Evolutionary conservation across 1,140 invertebrate species (phyloP), one percentile per base, ranked within the genome.

Genomic region (Penaeus chinensis): DNA sequence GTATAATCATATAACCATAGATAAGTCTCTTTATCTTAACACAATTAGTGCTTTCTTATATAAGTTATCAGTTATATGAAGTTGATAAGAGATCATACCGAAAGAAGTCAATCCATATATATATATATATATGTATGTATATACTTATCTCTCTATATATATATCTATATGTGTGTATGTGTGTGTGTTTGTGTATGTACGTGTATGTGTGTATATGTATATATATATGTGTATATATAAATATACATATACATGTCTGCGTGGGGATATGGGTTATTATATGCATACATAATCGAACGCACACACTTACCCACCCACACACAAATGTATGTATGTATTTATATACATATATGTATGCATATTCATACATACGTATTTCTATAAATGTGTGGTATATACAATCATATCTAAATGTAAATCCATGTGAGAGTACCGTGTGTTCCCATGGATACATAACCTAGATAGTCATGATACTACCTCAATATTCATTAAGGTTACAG

Each of bases 71-170:
- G 2, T 32, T 32, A 32, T 32, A 32, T 32, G 2, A 32, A 32
- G 32, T 32, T 32, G 1, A 32, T 32, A 32, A 32, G 32, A 32
- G 32, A 32, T 32, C 32, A 32, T 32, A 32, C 19, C 27, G 13
- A 16, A 13, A 16, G 13, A 69, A 20, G 19, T 71, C n/a, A 24
- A 71, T 71, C 18, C 32, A 71, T 71, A 71, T 16, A 71, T 71
- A 71, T 16, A 69, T 69, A 69, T 69, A 69, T 69, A 69, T 69
- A 69, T 69, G 13, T 69, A 69, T 20, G 18, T 71, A 24, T 71
- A 71, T 42, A 4, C 7, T 42, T 42, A 42, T 42, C 37, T 42
- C 37, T 42, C 7, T 42, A 2, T 4, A 42, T 42, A 42, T 42
- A 1, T 42, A 4, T 42, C 7, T 2, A 5, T 4, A 42, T 42